phyloP scores from a whole-genome alignment of 2,797 vertebrate species.

The Xiphophorus birchmanni region DNA sequence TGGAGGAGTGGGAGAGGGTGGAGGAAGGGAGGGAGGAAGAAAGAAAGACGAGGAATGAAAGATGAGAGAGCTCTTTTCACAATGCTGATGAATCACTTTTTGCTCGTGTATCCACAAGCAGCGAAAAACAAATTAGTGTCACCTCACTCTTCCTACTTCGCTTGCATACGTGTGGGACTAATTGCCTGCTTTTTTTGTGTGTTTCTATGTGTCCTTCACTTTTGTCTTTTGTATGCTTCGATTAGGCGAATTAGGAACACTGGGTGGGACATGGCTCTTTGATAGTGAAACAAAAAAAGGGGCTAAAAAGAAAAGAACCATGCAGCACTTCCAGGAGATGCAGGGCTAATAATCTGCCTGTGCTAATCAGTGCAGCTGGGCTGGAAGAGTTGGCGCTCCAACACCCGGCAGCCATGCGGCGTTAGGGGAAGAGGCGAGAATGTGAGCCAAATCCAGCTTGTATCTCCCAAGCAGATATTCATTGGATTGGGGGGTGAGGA shows the following conservation, averaged over 20 bases:
- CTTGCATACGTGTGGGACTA: slow-evolving; percentile 14
- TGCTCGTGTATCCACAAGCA: slow-evolving; percentile 86
- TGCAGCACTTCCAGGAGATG: slow-evolving; percentile 83
- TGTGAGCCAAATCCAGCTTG: slow-evolving; percentile 86
- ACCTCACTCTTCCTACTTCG: slow-evolving; percentile 26
- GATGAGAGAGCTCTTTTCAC: slow-evolving; percentile 83
- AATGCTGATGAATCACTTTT: slow-evolving; percentile 88
- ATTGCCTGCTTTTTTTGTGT: slow-evolving; percentile 43
- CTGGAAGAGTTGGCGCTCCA: slow-evolving; percentile 85
- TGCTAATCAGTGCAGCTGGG: slow-evolving; percentile 89
- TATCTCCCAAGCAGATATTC: slow-evolving; percentile 78
- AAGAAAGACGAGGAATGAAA: slow-evolving; percentile 61
- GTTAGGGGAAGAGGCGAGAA: slow-evolving; percentile 79
- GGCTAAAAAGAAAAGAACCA: slow-evolving; percentile 42
- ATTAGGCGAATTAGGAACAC: slow-evolving; percentile 70
- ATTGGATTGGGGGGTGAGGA: slow-evolving; percentile 43
- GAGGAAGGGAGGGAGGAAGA: slow-evolving; percentile 8
- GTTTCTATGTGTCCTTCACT: slow-evolving; percentile 17
- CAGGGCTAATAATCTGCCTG: slow-evolving; percentile 93
- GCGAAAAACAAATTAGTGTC: slow-evolving; percentile 72
- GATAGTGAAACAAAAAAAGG: slow-evolving; percentile 51
- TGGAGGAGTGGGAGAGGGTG: slow-evolving; percentile 34
- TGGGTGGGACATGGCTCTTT: slow-evolving; percentile 40
- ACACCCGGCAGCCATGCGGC: slow-evolving; percentile 81
- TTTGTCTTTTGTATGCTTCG: slow-evolving; percentile 74